Base-by-base conservation (phyloP, 1,140 invertebrate species). In the Trichonephila inaurata region DNA sequence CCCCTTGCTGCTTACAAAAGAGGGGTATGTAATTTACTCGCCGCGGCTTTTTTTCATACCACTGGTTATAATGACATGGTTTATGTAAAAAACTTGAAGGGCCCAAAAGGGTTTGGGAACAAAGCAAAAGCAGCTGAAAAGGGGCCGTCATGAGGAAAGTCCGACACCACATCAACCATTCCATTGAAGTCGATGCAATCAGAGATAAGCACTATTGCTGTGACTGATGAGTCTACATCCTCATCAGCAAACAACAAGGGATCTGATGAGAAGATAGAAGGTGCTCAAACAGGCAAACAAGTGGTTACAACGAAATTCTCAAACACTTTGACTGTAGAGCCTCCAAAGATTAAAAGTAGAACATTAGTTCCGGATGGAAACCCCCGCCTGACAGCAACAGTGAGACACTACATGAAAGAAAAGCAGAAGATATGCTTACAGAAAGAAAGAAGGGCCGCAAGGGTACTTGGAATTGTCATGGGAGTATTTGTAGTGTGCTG, bases 41-140 rank as follows among this genome's bases (percentile, higher is more conserved):
- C 98, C 0, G 98, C n/a, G 99, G 98, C n/a, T 99, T 98, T 0
- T 99, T 96, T 99, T 98, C 96, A 98, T 99, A 95, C 99, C 99
- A 0, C 96, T 99, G 91, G 96, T 98, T 33, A 98, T 99, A 94
- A 99, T 99, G 98, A 98, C 98, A 61, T 99, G 94, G 98, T 99
- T 12, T 99, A 99, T 95, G 97, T 98, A 61, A 98, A 99, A 96
- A 99, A 99, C 95, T 99, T 98, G 95, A 96, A 99, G 94, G 98
- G 98, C 0, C 98, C 98, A 0, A 97, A 98, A 86, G 97, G 98
- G 72, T 44, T 95, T 19, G 72, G 94, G 7, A 62, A 40, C 21
- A 94, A 94, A n/a, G 91, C 92, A 0, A 94, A 93, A 58, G 91
- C 94, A 19, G 89, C 89, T 21, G 91, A 83, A 1, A 92, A 86